Conservation (phyloP, 2,797 vertebrate species). For the Atherinosoma microstoma region DNA sequence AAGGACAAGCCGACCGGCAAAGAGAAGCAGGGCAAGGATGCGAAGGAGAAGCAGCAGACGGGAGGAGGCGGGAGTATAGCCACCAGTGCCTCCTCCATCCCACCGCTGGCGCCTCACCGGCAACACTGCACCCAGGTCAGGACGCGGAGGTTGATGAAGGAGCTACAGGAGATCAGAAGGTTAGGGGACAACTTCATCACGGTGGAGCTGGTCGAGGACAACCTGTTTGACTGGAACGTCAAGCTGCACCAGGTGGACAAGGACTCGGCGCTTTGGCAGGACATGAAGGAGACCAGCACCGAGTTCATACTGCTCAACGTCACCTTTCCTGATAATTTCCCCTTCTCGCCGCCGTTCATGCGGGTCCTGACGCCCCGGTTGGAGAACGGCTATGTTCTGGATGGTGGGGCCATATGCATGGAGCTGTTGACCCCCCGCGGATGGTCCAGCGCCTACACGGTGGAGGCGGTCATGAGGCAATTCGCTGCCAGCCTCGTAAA, state of each 20-base stretch:
- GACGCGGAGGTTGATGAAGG: conserved; percentile 98
- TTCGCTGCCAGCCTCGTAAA: conserved; percentile 99
- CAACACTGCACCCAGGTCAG: conserved; percentile 97
- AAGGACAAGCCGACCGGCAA: conserved; percentile 85
- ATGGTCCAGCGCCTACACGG: conserved; percentile 99
- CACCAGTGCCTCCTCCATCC: conserved; percentile 81
- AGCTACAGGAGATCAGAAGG: conserved; percentile 97
- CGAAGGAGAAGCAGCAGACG: conserved; percentile 83
- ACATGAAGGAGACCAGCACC: conserved; percentile 99
- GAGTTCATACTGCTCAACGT: conserved; percentile 99
- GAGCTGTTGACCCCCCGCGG: conserved; percentile 98
- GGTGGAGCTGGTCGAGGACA: conserved; percentile 99
- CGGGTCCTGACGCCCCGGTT: conserved; percentile 96
- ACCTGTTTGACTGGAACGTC: conserved; percentile 99
- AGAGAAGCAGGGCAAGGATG: conserved; percentile 84
- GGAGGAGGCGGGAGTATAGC: conserved; percentile 80
- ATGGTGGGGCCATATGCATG: conserved; percentile 99
- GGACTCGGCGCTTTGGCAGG: conserved; percentile 99
- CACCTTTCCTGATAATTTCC: conserved; percentile 99
- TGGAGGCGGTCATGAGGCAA: conserved; percentile 99
- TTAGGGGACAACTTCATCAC: conserved; percentile 98
- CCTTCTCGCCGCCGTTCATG: conserved; percentile 99
- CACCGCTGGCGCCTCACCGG: conserved; percentile 87
- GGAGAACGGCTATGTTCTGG: conserved; percentile 99
- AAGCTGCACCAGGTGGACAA: conserved; percentile 99